Evolutionary conservation across 2,113 vertebrate genomes (phyloP).

Genomic region (Candoia aspera): DNA sequence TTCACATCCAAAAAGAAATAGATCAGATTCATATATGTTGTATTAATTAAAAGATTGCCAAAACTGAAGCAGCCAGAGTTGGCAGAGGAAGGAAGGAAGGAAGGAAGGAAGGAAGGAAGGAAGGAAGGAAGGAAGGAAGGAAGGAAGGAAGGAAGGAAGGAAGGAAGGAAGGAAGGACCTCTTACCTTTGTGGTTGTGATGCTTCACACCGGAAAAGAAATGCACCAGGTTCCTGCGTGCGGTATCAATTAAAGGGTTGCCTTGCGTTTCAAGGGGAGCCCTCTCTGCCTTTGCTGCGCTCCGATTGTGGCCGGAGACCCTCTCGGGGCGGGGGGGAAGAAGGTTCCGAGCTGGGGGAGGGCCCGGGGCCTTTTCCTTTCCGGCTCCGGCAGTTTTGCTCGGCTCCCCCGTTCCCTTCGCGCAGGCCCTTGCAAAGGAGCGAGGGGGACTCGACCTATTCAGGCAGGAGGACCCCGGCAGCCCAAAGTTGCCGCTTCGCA

Average conservation of each 20-base stretch:
- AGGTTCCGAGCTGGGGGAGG: background rate
- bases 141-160: constrained; percentile 33
- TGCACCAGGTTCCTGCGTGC: background rate
- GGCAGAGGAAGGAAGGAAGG: background rate
- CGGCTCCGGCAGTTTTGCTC: background rate
- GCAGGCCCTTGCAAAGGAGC: background rate
- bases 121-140: constrained; percentile 35
- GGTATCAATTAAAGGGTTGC: background rate
- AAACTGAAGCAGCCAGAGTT: background rate
- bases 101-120: background rate
- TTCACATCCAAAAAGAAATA: background rate
- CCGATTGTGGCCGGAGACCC: background rate
- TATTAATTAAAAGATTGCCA: background rate
- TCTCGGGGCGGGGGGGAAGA: background rate
- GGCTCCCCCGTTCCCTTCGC: background rate
- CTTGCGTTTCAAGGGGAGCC: background rate
- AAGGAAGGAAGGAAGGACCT: background rate
- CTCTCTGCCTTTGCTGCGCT: background rate
- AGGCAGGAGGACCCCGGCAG: background rate
- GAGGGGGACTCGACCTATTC: background rate
- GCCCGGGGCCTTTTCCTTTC: background rate
- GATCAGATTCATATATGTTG: background rate
- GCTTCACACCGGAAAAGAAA: background rate
- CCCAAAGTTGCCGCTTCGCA: background rate
- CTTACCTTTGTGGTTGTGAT: background rate